Percentiles rank a stretch among this genome's conserved stretches.
Conservation (phyloP, 2,888 invertebrate species). For the Thymelicus lineola region DNA sequence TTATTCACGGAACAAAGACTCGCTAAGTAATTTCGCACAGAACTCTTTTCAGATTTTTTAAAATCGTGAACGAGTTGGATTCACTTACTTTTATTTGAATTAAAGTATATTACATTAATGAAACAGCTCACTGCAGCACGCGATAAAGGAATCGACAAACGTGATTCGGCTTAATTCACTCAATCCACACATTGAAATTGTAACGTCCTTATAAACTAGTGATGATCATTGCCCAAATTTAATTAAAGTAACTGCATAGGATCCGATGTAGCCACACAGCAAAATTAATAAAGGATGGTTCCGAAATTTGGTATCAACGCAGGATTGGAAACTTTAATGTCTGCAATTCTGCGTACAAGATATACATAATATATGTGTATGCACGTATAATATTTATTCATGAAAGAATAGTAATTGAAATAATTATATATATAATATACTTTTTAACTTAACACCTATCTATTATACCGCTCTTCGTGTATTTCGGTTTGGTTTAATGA, state of each 20-base stretch:
- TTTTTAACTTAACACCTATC: too few species aligned
- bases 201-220: slow-evolving; percentile 69
- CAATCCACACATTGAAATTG: slow-evolving; percentile 69
- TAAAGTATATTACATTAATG: slow-evolving; percentile 34
- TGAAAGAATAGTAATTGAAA: too few species aligned
- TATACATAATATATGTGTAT: too few species aligned
- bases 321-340: background rate
- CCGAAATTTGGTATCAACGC: background rate
- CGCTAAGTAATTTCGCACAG: slow-evolving; percentile 31
- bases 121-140: slow-evolving; percentile 56
- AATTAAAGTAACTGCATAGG: slow-evolving; percentile 69
- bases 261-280: background rate
- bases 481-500: too few species aligned
- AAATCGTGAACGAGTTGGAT: slow-evolving; percentile 15
- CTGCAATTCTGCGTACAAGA: too few species aligned
- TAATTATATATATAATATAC: too few species aligned
- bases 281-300: background rate
- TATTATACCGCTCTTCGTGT: too few species aligned
- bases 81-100: slow-evolving; percentile 28
- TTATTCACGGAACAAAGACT: slow-evolving; percentile 33
- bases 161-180: slow-evolving; percentile 79
- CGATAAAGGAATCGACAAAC: slow-evolving; percentile 65
- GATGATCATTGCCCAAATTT: slow-evolving; percentile 80
- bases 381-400: too few species aligned
- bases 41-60: slow-evolving; percentile 26